Percentiles rank a stretch among this genome's conserved stretches.
These are phyloP conservation scores for Vicugna pacos DNA, from an alignment of 2,113 vertebrate genomes.

Conservation along the genomic window DNA sequence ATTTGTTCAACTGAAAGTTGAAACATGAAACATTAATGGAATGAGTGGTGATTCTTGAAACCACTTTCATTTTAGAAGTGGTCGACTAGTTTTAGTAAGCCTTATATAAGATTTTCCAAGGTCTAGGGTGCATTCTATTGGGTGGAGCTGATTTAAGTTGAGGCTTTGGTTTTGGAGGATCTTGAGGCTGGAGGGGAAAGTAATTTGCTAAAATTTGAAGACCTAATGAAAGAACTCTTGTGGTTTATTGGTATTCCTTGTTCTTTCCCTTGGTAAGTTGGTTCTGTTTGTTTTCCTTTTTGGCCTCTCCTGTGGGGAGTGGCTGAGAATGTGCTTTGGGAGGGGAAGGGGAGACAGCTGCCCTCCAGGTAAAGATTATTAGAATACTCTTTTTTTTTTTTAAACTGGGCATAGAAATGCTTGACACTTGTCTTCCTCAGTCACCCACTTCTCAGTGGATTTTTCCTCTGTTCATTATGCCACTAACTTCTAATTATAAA, in stretches of 20 bases:
- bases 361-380: not conserved
- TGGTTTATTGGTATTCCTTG: slow-evolving; percentile 39
- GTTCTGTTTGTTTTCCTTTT: not conserved
- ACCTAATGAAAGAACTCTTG: not conserved
- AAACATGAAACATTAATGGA: not conserved
- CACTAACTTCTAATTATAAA: not conserved
- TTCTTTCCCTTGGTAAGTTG: not conserved
- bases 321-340: not conserved
- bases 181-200: not conserved
- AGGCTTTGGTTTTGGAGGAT: slow-evolving; percentile 52
- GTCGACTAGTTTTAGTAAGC: not conserved
- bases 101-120: not conserved
- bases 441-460: not conserved
- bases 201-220: slow-evolving; percentile 42
- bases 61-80: not conserved
- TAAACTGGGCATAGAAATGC: not conserved
- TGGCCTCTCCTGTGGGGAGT: not conserved
- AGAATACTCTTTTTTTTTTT: not conserved
- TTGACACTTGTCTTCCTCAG: not conserved
- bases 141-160: not conserved
- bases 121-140: not conserved
- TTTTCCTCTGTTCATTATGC: not conserved
- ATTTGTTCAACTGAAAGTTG: not conserved
- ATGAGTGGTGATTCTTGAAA: slow-evolving; percentile 42
- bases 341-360: not conserved